These are phyloP conservation scores for Entomobrya proxima DNA, from an alignment of 2,888 invertebrate genomes.

Conservation along the genomic window DNA sequence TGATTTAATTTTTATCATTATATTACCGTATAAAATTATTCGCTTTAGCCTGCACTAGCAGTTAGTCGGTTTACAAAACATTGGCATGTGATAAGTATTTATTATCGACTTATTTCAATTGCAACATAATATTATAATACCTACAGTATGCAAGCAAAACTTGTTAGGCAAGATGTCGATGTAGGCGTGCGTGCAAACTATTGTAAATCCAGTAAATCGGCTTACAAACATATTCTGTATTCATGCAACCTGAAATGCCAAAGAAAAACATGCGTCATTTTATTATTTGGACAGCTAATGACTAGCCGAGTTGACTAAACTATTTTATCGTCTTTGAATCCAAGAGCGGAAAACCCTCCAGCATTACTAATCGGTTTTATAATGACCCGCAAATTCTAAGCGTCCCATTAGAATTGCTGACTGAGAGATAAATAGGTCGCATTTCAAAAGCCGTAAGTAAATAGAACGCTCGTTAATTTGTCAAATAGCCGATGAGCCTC, in stretches of 20 bases:
- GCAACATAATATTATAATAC: too few species aligned
- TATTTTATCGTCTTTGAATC: background rate
- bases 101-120: too few species aligned
- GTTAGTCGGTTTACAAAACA: too few species aligned
- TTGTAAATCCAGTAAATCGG: too few species aligned
- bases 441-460: background rate
- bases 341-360: background rate
- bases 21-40: background rate
- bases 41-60: slow-evolving; percentile 9
- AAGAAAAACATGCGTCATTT: too few species aligned
- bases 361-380: background rate
- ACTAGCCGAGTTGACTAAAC: background rate
- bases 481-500: background rate
- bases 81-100: too few species aligned
- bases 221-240: too few species aligned
- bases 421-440: background rate
- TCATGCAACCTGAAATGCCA: too few species aligned
- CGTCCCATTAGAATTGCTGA: background rate
- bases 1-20: slow-evolving; percentile 1
- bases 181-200: too few species aligned
- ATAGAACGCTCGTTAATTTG: background rate
- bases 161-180: too few species aligned
- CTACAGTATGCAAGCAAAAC: too few species aligned
- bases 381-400: background rate
- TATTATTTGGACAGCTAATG: background rate